Evolutionary conservation across 2,113 vertebrate species (phyloP).

Genomic region (Chaetops frenatus): DNA sequence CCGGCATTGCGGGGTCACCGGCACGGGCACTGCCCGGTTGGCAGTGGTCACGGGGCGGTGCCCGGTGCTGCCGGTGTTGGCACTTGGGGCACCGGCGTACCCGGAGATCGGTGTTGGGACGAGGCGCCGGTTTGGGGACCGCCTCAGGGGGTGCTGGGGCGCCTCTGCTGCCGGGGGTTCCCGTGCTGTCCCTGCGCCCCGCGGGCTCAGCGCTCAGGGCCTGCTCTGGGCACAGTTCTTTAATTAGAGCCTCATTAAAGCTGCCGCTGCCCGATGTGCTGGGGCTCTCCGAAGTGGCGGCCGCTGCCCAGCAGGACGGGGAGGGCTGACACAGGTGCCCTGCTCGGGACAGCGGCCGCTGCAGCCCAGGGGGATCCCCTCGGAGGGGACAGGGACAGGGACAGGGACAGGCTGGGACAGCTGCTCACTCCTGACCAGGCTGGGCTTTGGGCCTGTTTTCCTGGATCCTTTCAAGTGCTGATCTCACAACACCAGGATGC

Average conservation of each 20-base stretch:
- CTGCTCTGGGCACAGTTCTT: accelerated
- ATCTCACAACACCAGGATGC: not conserved
- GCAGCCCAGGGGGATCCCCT: not conserved
- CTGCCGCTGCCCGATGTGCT: accelerated
- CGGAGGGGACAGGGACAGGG: not conserved
- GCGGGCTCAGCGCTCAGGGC: accelerated
- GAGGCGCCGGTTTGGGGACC: too few relatives aligned
- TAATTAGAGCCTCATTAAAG: accelerated
- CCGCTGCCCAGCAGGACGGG: not conserved
- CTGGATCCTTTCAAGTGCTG: not conserved
- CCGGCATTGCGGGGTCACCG: not conserved
- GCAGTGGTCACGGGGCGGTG: not conserved
- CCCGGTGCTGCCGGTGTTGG: not conserved
- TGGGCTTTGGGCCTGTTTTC: not conserved
- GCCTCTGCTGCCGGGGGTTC: accelerated
- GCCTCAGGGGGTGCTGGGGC: too few relatives aligned
- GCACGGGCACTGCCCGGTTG: not conserved
- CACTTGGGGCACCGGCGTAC: not conserved
- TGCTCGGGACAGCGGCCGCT: not conserved
- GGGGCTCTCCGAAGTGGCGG: not conserved
- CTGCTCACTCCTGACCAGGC: not conserved
- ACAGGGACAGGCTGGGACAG: not conserved
- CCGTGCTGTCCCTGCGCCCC: not conserved
- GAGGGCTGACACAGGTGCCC: not conserved
- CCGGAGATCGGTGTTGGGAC: not conserved